phyloP scores from a whole-genome alignment of 1,140 invertebrate genomes.

The Anoplophora glabripennis region DNA sequence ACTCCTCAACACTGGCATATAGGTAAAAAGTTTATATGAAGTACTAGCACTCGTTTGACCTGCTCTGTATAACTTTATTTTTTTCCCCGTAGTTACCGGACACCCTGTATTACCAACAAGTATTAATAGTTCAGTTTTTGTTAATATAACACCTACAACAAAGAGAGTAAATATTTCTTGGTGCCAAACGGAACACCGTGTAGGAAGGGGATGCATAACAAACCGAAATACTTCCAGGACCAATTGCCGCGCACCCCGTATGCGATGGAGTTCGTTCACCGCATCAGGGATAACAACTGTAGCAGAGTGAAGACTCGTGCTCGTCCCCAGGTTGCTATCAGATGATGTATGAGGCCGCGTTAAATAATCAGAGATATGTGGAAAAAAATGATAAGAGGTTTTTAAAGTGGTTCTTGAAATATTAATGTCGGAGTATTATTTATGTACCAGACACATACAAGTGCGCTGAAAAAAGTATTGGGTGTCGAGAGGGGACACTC shows the following conservation, averaged over 20 bases:
- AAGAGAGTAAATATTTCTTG: too few species aligned
- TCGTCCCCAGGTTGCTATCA: constrained; percentile 13
- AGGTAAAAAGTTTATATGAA: too few species aligned
- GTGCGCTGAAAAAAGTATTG: constrained; percentile 1
- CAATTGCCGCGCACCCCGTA: background rate
- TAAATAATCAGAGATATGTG: constrained; percentile 15
- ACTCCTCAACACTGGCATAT: too few species aligned
- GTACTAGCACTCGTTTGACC: too few species aligned
- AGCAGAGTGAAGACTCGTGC: constrained; percentile 6
- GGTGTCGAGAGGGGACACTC: background rate
- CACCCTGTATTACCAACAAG: too few species aligned
- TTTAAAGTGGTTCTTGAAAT: constrained; percentile 6
- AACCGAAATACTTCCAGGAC: too few species aligned
- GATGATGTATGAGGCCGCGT: constrained; percentile 30
- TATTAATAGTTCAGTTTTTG: too few species aligned
- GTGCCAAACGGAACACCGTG: too few species aligned
- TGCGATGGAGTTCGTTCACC: constrained; percentile 19
- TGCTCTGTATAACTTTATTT: too few species aligned
- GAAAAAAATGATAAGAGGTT: constrained; percentile 6
- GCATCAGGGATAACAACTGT: constrained; percentile 10
- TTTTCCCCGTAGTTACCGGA: too few species aligned
- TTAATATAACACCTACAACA: too few species aligned
- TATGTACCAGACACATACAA: background rate
- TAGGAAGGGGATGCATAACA: too few species aligned
- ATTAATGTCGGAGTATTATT: constrained; percentile 9